Evolutionary conservation across 2,797 vertebrate genomes (phyloP).

Genomic region (Pogoniulus pusillus): DNA sequence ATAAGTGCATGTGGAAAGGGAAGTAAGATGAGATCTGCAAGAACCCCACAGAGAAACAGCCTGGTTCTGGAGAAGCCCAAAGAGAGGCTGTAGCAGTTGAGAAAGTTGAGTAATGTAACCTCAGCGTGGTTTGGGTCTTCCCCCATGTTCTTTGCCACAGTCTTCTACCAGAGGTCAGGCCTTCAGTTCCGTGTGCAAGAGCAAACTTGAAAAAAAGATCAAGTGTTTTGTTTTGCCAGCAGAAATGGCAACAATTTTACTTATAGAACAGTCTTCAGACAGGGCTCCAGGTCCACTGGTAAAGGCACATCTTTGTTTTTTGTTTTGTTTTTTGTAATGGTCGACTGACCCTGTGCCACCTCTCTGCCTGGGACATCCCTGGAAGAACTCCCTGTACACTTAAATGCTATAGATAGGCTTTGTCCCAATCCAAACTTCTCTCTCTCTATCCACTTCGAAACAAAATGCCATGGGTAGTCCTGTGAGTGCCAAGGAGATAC

Average conservation of each 20-base stretch:
- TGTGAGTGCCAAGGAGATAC: not conserved
- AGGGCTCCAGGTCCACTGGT: not conserved
- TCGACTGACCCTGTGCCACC: not conserved
- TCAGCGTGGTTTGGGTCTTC: rapidly evolving
- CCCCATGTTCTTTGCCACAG: not conserved
- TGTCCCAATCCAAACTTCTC: not conserved
- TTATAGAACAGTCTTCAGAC: not conserved
- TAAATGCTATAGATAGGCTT: not conserved
- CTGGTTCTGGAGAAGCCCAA: not conserved
- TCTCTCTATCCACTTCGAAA: not conserved
- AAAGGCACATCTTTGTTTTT: not conserved
- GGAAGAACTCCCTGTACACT: rapidly evolving
- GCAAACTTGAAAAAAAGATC: no score
- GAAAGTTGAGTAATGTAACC: not conserved
- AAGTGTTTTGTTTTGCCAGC: not conserved
- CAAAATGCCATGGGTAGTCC: not conserved
- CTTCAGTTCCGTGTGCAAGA: not conserved
- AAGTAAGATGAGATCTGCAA: not conserved
- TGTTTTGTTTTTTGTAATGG: no score
- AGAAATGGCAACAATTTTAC: not conserved
- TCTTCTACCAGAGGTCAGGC: not conserved
- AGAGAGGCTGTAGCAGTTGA: not conserved
- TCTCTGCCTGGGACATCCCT: not conserved
- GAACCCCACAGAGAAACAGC: not conserved
- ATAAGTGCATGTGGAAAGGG: not conserved